These are phyloP conservation scores for Xenopus borealis DNA, from an alignment of 2,113 vertebrate genomes.

Conservation along the genomic window DNA sequence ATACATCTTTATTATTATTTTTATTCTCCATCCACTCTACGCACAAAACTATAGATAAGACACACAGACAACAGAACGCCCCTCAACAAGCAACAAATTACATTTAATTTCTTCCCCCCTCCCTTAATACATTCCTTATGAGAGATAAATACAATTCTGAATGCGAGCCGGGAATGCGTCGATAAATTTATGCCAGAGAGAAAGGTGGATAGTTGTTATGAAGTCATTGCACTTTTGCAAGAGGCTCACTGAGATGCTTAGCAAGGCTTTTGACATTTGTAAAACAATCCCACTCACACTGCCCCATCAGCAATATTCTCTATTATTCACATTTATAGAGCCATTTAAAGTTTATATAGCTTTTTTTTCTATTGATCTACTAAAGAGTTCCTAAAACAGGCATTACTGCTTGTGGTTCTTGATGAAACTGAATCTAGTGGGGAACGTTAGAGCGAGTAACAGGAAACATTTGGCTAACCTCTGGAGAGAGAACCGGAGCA, in stretches of 20 bases:
- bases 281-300: slow-evolving; percentile 29
- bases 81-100: not conserved
- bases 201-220: slow-evolving; percentile 23
- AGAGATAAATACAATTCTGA: slow-evolving; percentile 36
- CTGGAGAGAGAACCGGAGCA: slow-evolving; percentile 18
- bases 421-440: slow-evolving; percentile 30
- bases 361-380: slow-evolving; percentile 38
- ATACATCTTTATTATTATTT: slow-evolving; percentile 37
- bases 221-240: slow-evolving; percentile 39
- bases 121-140: slow-evolving; percentile 29
- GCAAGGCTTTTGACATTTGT: slow-evolving; percentile 25
- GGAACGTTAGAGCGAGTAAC: slow-evolving; percentile 26
- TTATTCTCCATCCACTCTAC: slow-evolving; percentile 41
- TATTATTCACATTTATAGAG: slow-evolving; percentile 43
- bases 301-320: slow-evolving; percentile 7
- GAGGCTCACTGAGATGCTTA: slow-evolving; percentile 34
- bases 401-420: slow-evolving; percentile 20
- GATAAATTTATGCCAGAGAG: slow-evolving; percentile 30
- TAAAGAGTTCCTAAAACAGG: slow-evolving; percentile 47
- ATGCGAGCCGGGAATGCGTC: slow-evolving; percentile 15
- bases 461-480: slow-evolving; percentile 45
- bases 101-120: slow-evolving; percentile 21
- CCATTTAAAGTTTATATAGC: slow-evolving; percentile 42
- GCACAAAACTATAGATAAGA: slow-evolving; percentile 4
- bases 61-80: slow-evolving; percentile 2